Conservation (phyloP, 2,113 vertebrate genomes). For the Meles meles region DNA sequence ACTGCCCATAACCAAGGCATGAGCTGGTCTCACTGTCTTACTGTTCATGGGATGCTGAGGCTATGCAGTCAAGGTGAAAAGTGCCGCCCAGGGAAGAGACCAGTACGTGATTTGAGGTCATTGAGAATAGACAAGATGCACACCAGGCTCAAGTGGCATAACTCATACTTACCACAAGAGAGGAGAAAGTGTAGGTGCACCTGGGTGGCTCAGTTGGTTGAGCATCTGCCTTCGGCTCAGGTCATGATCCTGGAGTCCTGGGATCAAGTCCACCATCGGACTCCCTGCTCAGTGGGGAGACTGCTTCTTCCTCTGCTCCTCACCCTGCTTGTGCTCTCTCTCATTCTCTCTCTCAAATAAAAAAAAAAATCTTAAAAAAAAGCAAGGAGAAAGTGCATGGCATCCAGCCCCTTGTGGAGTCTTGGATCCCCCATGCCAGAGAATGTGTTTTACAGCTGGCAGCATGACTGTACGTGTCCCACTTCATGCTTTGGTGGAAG, state of each 20-base stretch:
- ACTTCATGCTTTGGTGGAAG: not conserved
- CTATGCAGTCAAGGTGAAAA: not conserved
- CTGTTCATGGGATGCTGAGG: not conserved
- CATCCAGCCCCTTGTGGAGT: not conserved
- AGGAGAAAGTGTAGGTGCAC: not conserved
- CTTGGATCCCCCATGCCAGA: not conserved
- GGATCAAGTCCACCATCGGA: too few species aligned
- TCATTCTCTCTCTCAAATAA: too few species aligned
- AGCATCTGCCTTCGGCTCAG: too few species aligned
- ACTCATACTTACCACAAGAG: not conserved
- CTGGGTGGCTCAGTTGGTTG: too few species aligned
- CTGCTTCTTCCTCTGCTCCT: too few species aligned
- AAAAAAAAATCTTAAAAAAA: too few species aligned
- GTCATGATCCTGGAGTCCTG: too few species aligned
- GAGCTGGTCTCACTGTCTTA: not conserved
- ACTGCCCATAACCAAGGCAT: not conserved
- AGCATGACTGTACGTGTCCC: not conserved
- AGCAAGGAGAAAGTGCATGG: not conserved
- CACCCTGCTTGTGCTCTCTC: too few species aligned
- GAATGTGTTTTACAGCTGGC: not conserved
- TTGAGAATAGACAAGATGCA: not conserved
- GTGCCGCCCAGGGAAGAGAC: not conserved
- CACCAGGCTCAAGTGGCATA: not conserved
- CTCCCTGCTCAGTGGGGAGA: too few species aligned
- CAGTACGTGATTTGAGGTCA: not conserved